Base-by-base conservation (phyloP, 2,797 vertebrate species). In the Apogon talboti region DNA sequence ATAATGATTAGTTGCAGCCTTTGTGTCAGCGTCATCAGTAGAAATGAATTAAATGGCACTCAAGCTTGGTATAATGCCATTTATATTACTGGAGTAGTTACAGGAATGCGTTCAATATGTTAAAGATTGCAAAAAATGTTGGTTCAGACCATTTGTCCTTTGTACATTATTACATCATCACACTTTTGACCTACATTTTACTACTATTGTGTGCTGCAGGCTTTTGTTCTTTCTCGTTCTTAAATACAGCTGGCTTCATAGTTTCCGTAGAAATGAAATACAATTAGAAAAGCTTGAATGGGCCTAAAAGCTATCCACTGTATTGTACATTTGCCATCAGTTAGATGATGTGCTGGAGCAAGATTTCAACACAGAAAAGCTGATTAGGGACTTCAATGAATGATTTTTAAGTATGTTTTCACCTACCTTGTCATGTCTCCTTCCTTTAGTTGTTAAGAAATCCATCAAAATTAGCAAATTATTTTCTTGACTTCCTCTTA, bases 351-450 rank as follows among this genome's bases (percentile, higher is more conserved):
- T 24, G 37, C 7, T 13, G 24, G 38, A 30, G 11, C 40, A 11
- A 2, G 11, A 21, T 18, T 2, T 38, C 21, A 35, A 2, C 37
- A 55, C 13, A 11, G 1, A 35, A 2, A 50, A 8, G 5, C n/a
- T 50, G 12, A 50, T 50, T n/a, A 51, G 13, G 37, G n/a, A 9
- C 7, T 45, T 43, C 19, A 5, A 14, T 7, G 19, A 38, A 48
- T 15, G 6, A n/a, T 28, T 11, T 28, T 11, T 37, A 3, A 35
- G 18, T 55, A 42, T 13, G 35, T 60, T 8, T 10, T 44, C 51
- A 16, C 85, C 55, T 77, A 84, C 85, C 82, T 69, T 52, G 11
- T 65, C 0, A 0, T 24, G 53, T 68, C 59, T 66, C 50, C 51
- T 10, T 63, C 61, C 35, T 28, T 4, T 6, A 14, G 12, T 42